A percentile compares a stretch with the other conserved stretches of the same genome.
These are phyloP conservation scores for Argyresthia albistria DNA, from an alignment of 2,888 invertebrate genomes.

Conservation along the genomic window DNA sequence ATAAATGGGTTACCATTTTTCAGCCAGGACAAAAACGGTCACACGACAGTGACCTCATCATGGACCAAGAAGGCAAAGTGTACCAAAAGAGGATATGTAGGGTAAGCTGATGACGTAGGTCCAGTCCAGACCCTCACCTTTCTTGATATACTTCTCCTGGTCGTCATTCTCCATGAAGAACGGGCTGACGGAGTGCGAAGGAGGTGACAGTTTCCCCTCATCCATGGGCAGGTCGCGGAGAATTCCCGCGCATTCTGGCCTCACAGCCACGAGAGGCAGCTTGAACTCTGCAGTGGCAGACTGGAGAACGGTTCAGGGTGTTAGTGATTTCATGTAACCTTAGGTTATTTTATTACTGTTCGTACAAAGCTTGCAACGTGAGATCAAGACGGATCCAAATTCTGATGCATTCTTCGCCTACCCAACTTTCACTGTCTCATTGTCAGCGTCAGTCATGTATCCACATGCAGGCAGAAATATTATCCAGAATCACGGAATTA, in stretches of 20 bases:
- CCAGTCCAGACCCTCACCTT: slow-evolving; percentile 53
- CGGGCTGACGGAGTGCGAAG: slow-evolving; percentile 73
- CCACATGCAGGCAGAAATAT: too few relatives aligned
- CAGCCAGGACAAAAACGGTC: too few relatives aligned
- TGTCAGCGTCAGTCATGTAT: background rate
- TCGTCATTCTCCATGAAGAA: slow-evolving; percentile 77
- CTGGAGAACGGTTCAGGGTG: slow-evolving; percentile 37
- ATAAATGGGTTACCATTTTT: too few relatives aligned
- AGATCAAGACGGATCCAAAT: background rate
- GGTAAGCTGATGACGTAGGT: too few relatives aligned
- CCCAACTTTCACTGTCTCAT: background rate
- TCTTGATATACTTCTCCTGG: slow-evolving; percentile 75
- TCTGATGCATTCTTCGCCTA: background rate
- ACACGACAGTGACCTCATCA: too few relatives aligned
- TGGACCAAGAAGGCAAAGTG: too few relatives aligned
- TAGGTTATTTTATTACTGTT: background rate
- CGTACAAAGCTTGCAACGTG: background rate
- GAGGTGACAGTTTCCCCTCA: slow-evolving; percentile 72
- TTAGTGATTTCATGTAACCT: background rate
- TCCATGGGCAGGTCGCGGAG: slow-evolving; percentile 73
- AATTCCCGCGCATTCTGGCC: slow-evolving; percentile 78
- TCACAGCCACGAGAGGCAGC: slow-evolving; percentile 77
- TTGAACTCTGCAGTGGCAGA: slow-evolving; percentile 78
- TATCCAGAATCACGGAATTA: too few relatives aligned
- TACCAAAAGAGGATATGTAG: too few relatives aligned